Evolutionary conservation across 2,797 vertebrate species (phyloP).

Genomic region (Caiman crocodilus): DNA sequence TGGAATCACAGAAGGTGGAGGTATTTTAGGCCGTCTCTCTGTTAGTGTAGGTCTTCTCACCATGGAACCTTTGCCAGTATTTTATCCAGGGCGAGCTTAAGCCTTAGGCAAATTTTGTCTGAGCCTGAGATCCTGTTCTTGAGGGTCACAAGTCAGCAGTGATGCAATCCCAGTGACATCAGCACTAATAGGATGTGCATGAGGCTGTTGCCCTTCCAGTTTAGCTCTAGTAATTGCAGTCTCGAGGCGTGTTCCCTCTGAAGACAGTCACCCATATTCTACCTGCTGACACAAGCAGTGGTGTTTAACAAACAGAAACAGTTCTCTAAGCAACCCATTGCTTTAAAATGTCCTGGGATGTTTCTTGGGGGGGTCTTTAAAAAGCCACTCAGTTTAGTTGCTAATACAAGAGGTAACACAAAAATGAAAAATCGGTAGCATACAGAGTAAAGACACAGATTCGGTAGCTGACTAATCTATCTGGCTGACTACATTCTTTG

Average conservation of each 20-base stretch:
- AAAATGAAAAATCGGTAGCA: neutral
- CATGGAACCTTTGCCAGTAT: too few species aligned
- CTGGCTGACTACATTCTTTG: neutral
- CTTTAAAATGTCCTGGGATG: neutral
- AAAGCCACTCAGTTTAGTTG: neutral
- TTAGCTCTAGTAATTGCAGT: neutral
- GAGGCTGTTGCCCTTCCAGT: neutral
- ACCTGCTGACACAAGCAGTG: neutral
- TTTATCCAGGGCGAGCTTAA: neutral
- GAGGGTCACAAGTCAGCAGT: neutral
- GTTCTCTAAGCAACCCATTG: neutral
- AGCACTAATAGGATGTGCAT: neutral
- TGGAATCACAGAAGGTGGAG: neutral
- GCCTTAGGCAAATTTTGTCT: neutral
- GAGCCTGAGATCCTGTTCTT: neutral
- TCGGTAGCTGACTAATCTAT: neutral
- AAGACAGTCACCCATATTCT: neutral
- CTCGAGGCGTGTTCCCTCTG: neutral
- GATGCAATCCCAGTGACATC: rapidly evolving
- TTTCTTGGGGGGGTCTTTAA: conserved; percentile 18
- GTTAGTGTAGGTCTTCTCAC: too few species aligned
- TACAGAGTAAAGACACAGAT: neutral
- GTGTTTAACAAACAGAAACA: neutral
- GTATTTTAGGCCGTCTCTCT: too few species aligned
- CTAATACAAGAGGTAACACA: neutral